Conservation (phyloP, 1,140 invertebrate species). For the Trichonephila inaurata region DNA sequence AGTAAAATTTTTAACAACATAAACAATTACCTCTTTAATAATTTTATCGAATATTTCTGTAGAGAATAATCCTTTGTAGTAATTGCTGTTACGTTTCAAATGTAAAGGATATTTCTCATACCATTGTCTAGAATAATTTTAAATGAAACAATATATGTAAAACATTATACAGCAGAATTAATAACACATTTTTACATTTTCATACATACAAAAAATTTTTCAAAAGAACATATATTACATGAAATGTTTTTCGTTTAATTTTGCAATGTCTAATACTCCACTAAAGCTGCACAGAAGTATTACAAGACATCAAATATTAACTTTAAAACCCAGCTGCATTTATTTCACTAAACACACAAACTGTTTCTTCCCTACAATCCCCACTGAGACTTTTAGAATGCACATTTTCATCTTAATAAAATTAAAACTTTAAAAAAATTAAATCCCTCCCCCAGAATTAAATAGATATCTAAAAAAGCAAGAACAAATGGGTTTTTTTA, state of each 20-base stretch:
- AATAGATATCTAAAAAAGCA: no score
- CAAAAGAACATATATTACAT: no score
- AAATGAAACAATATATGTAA: neutral
- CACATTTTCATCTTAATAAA: no score
- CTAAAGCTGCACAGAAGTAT: neutral
- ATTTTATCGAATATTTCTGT: conserved; percentile 89
- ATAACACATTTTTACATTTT: neutral
- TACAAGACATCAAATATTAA: neutral
- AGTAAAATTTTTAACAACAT: no score
- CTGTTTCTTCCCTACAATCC: no score
- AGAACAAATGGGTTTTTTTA: no score
- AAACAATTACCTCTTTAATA: conserved; percentile 83
- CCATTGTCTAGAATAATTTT: conserved; percentile 78
- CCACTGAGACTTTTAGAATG: no score
- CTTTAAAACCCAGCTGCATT: neutral
- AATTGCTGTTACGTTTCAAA: conserved; percentile 85
- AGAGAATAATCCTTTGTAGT: conserved; percentile 89
- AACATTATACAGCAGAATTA: neutral
- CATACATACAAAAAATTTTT: no score
- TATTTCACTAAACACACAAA: no score
- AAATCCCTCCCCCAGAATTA: no score
- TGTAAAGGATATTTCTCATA: conserved; percentile 92
- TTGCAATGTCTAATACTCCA: neutral
- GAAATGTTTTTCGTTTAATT: neutral
- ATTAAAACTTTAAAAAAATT: no score